These are phyloP conservation scores for Cygnus buccinator DNA, from an alignment of 2,113 vertebrate genomes.

Conservation along the genomic window DNA sequence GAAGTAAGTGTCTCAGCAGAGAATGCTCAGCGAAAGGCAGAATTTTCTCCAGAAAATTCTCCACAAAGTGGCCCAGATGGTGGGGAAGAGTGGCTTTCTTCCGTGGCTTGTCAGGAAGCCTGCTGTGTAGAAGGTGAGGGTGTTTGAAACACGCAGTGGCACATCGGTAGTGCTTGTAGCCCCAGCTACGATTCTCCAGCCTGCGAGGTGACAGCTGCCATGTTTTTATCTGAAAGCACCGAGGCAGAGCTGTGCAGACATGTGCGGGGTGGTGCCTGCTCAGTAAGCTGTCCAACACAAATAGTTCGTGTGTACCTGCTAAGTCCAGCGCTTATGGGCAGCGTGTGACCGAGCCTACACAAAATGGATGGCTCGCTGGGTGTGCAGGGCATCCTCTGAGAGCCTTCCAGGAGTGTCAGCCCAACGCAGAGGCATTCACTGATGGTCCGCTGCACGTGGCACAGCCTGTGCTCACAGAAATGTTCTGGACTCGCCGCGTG, in stretches of 20 bases:
- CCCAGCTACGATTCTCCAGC: not conserved
- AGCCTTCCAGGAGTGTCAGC: not conserved
- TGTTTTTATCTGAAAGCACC: not conserved
- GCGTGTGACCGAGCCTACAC: not conserved
- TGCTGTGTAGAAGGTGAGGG: not conserved
- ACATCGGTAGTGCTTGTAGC: not conserved
- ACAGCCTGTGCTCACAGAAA: not conserved
- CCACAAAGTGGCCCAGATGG: not conserved
- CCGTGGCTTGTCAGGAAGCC: not conserved
- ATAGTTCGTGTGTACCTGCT: not conserved
- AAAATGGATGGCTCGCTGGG: not conserved
- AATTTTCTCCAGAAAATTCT: not conserved
- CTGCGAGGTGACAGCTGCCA: not conserved
- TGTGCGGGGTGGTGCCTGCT: not conserved
- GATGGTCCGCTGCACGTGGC: no score
- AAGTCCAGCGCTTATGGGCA: not conserved
- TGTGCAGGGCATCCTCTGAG: not conserved
- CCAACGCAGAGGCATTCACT: not conserved
- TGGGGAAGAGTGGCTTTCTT: not conserved
- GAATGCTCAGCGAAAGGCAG: not conserved
- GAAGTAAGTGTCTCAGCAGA: not conserved
- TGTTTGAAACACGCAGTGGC: not conserved
- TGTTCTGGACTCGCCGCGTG: accelerated
- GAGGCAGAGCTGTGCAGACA: not conserved
- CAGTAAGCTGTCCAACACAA: not conserved